Percentiles rank a stretch among this genome's conserved stretches.
These are phyloP conservation scores for Aldrovandia affinis DNA, from an alignment of 2,797 vertebrate genomes.

Conservation along the genomic window DNA sequence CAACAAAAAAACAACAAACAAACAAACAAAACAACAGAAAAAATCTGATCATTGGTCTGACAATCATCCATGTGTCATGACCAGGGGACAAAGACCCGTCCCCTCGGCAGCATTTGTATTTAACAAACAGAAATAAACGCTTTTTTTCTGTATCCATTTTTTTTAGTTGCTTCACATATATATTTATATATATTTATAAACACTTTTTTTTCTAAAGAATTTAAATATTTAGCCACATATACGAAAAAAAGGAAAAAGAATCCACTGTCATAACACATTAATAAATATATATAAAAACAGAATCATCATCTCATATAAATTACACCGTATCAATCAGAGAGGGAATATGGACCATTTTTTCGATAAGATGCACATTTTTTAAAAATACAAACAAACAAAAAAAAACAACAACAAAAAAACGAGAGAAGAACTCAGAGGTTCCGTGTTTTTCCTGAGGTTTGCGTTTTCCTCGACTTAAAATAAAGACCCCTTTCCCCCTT, in stretches of 20 bases:
- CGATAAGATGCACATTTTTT: constrained; percentile 52
- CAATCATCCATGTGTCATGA: constrained; percentile 88
- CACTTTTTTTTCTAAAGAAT: constrained; percentile 84
- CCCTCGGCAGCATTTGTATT: constrained; percentile 87
- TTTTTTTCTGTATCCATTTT: constrained; percentile 76
- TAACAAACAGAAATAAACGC: constrained; percentile 77
- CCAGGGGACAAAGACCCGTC: constrained; percentile 82
- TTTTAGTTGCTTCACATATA: constrained; percentile 93
- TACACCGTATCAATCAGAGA: constrained; percentile 81
- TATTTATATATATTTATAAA: constrained; percentile 76
- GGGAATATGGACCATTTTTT: constrained; percentile 77
- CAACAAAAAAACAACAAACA: constrained; percentile 54
- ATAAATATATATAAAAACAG: constrained; percentile 82
- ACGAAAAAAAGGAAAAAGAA: constrained; percentile 75
- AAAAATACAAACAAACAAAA: constrained; percentile 39
- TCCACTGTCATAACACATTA: constrained; percentile 95
- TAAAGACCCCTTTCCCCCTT: constrained; percentile 33
- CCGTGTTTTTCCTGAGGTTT: constrained; percentile 81
- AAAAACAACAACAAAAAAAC: constrained; percentile 57
- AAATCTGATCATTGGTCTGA: constrained; percentile 93
- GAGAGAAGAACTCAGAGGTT: constrained; percentile 74
- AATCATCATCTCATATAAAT: constrained; percentile 81
- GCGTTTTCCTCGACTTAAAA: constrained; percentile 71
- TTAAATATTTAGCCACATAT: constrained; percentile 98
- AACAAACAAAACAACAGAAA: constrained; percentile 52